Evolutionary conservation across 2,888 invertebrate genomes (phyloP).

Genomic region (Plebejus anna): DNA sequence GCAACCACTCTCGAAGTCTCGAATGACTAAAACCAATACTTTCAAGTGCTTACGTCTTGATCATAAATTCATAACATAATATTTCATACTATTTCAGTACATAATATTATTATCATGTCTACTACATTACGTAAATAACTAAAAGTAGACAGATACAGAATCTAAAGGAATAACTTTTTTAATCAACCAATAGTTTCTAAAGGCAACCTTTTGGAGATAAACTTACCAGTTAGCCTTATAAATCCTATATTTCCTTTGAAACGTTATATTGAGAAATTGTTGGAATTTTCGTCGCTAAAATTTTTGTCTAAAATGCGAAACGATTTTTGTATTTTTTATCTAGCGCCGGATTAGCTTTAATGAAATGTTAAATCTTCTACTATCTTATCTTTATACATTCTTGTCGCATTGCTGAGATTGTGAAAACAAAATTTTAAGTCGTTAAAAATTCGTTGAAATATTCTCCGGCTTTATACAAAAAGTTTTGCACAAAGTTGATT

Average conservation of each 20-base stretch:
- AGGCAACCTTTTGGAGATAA: neutral
- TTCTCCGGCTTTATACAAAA: neutral
- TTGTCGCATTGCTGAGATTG: neutral
- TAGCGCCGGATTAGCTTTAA: neutral
- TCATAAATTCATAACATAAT: too few species aligned
- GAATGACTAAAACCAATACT: too few species aligned
- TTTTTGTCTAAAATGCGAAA: neutral
- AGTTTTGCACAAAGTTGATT: neutral
- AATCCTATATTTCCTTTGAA: neutral
- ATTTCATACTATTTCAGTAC: too few species aligned
- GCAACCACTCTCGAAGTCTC: too few species aligned
- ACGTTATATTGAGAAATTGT: neutral
- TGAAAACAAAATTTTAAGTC: constrained; percentile 9
- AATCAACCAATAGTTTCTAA: neutral
- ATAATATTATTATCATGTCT: too few species aligned
- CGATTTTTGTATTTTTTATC: constrained; percentile 16
- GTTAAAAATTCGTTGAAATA: neutral
- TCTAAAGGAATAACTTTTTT: neutral
- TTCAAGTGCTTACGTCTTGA: too few species aligned
- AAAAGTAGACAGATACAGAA: too few species aligned
- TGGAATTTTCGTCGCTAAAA: neutral
- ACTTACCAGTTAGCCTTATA: neutral
- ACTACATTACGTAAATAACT: too few species aligned
- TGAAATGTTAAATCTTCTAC: constrained; percentile 17
- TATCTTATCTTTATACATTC: constrained; percentile 19